These are phyloP conservation scores for Hemiprocne comata DNA, from an alignment of 2,113 vertebrate genomes.

Conservation along the genomic window DNA sequence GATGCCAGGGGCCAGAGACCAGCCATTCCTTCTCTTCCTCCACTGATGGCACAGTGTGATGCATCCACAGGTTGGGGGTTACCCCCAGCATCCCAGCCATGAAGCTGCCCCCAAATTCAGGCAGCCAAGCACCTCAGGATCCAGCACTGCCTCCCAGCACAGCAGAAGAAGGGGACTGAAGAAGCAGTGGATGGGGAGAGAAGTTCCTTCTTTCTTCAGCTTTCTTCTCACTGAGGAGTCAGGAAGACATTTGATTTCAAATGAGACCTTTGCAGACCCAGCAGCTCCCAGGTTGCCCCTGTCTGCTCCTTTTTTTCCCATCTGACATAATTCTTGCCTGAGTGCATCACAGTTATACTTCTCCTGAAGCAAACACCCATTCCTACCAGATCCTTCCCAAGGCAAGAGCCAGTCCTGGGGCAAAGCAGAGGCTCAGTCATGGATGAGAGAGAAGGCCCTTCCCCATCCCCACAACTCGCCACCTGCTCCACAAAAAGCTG, in stretches of 20 bases:
- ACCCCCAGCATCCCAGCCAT: neutral
- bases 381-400: neutral
- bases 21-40: neutral
- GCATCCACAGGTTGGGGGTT: too few relatives aligned
- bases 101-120: neutral
- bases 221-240: neutral
- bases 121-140: neutral
- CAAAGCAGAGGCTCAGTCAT: neutral
- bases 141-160: neutral
- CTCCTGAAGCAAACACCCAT: neutral
- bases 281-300: neutral
- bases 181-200: neutral
- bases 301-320: neutral
- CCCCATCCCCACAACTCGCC: neutral
- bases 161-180: neutral
- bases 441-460: neutral
- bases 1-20: neutral
- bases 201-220: neutral
- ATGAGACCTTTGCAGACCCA: neutral
- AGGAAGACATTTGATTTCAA: neutral
- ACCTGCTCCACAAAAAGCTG: neutral
- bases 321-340: neutral
- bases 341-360: accelerated
- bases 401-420: neutral
- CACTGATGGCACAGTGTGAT: accelerated